Evolutionary conservation across 2,797 vertebrate genomes (phyloP), one percentile per base, ranked within the genome.

Genomic region (Chelidonichthys spinosus): DNA sequence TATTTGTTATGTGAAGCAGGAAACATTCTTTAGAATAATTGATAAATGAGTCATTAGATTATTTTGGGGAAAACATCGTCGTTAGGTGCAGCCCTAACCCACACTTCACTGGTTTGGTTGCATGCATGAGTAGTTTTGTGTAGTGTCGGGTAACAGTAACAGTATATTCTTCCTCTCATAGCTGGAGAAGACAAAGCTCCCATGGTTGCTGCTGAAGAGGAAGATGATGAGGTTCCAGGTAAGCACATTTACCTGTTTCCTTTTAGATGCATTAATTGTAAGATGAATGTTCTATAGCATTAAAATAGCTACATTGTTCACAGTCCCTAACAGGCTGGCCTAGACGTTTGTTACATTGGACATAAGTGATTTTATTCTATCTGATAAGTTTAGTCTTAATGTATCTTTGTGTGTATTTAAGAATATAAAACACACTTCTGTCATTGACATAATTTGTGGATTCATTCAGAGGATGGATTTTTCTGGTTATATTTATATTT

Each of bases 201-300:
- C 39, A 78, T 88, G 80, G 70, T 87, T 74, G 74, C 76, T 73
- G 86, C 37, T 59, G 92, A 92, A 68, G 92, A 93, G 62, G 93
- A 93, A 52, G 92, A 94, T 25, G 93, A 94, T 56, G 93, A 93
- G 6, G 93, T 94, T 87, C 92, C 93, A 63, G 93, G 92, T 93
- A 69, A 81, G 65, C 17, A 54, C n/a, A 69, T 53, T 63, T 37
- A 46, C 40, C 62, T 32, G 42, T 42, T 2, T 5, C 6, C 0
- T 60, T 47, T 72, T n/a, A 11, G 43, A 42, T 62, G 37, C 1
- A 36, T 37, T 14, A 0, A 32, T 56, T 44, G 2, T 61, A 4
- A 14, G 18, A n/a, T 56, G 42, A 2, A 4, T 56, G 0, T 44
- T 47, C 8, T n/a, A 9, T 44, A 37, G 11, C 32, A 54, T 18